Base-by-base conservation (phyloP, 2,113 vertebrate genomes). In the Notothenia coriiceps region DNA sequence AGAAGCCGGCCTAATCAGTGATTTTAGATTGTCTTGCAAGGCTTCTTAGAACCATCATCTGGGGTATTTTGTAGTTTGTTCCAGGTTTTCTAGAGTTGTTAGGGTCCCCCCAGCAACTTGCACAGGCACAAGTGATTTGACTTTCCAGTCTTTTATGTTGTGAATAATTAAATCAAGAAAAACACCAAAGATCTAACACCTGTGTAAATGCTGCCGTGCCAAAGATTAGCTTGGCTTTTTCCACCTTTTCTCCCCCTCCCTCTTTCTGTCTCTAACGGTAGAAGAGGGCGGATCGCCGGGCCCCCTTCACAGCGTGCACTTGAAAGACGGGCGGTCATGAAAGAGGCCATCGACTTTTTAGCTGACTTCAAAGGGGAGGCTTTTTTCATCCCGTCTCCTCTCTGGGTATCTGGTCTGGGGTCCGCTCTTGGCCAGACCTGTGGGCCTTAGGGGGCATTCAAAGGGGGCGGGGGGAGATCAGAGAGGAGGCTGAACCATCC, bases 271-370 rank as follows among this genome's bases (percentile, higher is more conserved):
- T 95, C 94, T 94, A 95, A 90, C 92, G 73, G 91, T 92, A 73
- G 86, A 81, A 85, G 90, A 86, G 92, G 92, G 90, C 40, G 88
- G 89, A 88, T 89, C 87, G 92, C 77, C 78, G 25, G 91, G 89
- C 91, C 88, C 91, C 87, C 86, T 91, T 93, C 91, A 91, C 94
- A 93, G 92, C 89, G 69, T 85, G 91, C 89, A 94, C 94, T 95
- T 95, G 93, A 95, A 95, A 95, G 95, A 93, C 90, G 71, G 89
- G 85, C 84, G 85, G 90, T 91, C 94, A 94, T 95, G 93, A 95
- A 95, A 95, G 94, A 91, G 93, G 93, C 93, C 95, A 96, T 96
- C 92, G 94, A 96, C 94, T 95, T 96, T 94, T 92, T 79, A 54
- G 75, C 76, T 20, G 86, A 94, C 94, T 93, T 96, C 93, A 95